Conservation (phyloP, 2,113 vertebrate species). For the Python bivittatus region DNA sequence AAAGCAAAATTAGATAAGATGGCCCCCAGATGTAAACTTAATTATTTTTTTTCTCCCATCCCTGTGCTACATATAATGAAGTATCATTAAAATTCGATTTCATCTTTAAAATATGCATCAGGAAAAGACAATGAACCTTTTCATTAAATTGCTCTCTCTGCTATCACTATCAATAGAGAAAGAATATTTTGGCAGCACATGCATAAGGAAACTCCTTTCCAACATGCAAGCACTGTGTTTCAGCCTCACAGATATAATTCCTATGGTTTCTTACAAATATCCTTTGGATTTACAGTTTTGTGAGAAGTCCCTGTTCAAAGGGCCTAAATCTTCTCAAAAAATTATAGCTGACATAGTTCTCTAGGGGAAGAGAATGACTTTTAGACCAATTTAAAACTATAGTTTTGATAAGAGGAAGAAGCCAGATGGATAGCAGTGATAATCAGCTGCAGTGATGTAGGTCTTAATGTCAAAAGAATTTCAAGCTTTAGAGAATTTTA, state of each 20-base stretch:
- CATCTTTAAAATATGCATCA: background rate
- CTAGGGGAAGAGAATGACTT: background rate
- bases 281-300: background rate
- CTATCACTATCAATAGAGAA: background rate
- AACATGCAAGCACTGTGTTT: background rate
- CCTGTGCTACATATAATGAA: background rate
- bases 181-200: background rate
- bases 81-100: background rate
- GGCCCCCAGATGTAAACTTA: background rate
- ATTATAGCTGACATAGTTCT: background rate
- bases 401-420: background rate
- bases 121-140: background rate
- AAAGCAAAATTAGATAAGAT: background rate
- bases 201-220: background rate
- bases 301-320: background rate
- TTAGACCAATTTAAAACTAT: background rate
- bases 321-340: background rate
- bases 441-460: background rate
- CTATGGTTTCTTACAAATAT: background rate
- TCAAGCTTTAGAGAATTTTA: background rate
- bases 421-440: background rate
- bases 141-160: background rate
- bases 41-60: background rate
- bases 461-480: background rate
- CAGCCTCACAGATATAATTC: background rate